Evolutionary conservation across 2,797 vertebrate genomes (phyloP).

Genomic region (Pelodytes ibericus): DNA sequence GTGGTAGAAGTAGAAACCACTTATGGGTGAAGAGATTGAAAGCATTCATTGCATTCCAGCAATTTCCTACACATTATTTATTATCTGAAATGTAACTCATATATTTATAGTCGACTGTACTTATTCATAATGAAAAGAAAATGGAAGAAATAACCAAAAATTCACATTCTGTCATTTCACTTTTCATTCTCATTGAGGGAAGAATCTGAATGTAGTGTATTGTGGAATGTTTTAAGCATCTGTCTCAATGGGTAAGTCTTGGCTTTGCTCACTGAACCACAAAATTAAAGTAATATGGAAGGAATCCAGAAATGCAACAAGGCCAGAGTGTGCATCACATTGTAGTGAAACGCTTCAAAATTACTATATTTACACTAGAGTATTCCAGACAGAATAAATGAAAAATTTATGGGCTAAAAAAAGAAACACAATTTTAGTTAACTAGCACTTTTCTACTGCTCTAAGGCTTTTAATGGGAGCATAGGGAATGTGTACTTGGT

Average conservation of each 20-base stretch:
- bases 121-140: no score
- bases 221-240: slow-evolving; percentile 70
- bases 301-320: slow-evolving; percentile 68
- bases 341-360: slow-evolving; percentile 66
- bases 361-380: slow-evolving; percentile 71
- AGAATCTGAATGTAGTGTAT: slow-evolving; percentile 63
- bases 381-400: slow-evolving; percentile 72
- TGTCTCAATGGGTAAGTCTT: slow-evolving; percentile 66
- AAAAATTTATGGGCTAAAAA: slow-evolving; percentile 74
- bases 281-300: slow-evolving; percentile 76
- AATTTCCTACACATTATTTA: no score
- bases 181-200: slow-evolving; percentile 56
- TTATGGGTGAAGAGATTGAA: no score
- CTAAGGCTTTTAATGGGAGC: slow-evolving; percentile 72
- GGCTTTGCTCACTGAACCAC: slow-evolving; percentile 74
- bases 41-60: no score
- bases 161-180: no score
- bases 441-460: slow-evolving; percentile 70
- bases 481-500: slow-evolving; percentile 71
- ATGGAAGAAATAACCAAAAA: no score
- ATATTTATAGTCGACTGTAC: no score
- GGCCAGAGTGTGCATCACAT: slow-evolving; percentile 68
- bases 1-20: no score
- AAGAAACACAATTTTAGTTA: slow-evolving; percentile 75
- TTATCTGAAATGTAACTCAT: no score